Conservation (phyloP, 2,113 vertebrate genomes). For the Bufo gargarizans region DNA sequence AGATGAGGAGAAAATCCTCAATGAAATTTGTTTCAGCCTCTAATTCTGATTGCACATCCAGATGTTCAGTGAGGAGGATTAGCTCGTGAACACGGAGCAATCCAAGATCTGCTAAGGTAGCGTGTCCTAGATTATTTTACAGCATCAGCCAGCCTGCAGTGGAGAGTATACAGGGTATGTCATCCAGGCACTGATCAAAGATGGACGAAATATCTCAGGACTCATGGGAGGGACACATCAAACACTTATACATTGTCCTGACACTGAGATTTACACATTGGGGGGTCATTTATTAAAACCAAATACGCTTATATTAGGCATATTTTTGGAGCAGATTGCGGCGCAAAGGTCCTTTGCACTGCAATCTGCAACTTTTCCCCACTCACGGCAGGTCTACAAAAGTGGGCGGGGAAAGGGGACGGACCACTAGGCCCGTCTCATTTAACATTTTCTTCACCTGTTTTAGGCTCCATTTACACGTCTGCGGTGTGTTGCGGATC, state of each 20-base stretch:
- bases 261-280: not conserved
- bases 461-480: no score
- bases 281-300: no score
- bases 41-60: constrained; percentile 29
- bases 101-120: constrained; percentile 10
- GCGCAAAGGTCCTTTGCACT: no score
- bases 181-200: not conserved
- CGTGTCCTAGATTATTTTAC: constrained; percentile 21
- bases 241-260: not conserved
- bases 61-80: constrained; percentile 26
- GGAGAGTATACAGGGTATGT: not conserved
- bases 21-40: not conserved
- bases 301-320: no score
- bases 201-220: not conserved
- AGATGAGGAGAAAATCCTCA: not conserved
- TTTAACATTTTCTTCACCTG: no score
- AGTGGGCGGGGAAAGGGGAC: no score
- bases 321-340: no score
- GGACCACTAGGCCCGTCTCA: no score
- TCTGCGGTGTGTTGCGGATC: no score
- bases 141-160: not conserved
- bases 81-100: not conserved
- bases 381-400: no score
- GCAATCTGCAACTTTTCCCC: no score
- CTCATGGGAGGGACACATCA: not conserved